Percentiles rank a stretch among this genome's conserved stretches.
Evolutionary conservation across 1,140 invertebrate species (phyloP).

Genomic region (Portunus trituberculatus): DNA sequence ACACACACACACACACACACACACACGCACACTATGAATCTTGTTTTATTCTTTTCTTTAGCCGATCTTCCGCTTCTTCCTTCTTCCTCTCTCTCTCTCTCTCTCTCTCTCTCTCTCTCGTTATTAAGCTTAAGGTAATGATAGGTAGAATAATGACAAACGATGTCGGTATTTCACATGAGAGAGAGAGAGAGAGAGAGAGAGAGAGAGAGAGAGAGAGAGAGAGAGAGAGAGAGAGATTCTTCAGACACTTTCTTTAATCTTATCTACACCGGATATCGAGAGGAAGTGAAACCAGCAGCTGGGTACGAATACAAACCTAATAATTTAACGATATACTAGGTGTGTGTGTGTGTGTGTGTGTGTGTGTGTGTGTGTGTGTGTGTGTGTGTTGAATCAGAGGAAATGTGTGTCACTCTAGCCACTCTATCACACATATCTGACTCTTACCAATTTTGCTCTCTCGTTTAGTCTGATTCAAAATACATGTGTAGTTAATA

Average conservation of each 20-base stretch:
- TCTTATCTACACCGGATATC: neutral
- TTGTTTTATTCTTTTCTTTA: neutral
- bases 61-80: neutral
- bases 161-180: no score
- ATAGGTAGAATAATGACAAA: neutral
- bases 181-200: conserved; percentile 18
- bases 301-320: neutral
- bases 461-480: no score
- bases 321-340: no score
- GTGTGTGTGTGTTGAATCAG: neutral
- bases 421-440: no score
- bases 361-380: neutral
- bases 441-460: no score
- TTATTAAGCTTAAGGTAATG: neutral
- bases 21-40: no score
- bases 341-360: neutral
- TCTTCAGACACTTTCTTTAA: neutral
- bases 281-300: neutral
- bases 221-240: conserved; percentile 9
- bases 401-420: no score
- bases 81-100: neutral
- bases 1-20: no score
- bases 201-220: conserved; percentile 20
- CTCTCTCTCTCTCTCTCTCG: neutral
- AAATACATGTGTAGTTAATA: no score